Evolutionary conservation across 2,888 invertebrate species (phyloP), one percentile per base, ranked within the genome.

Genomic region (Folsomia candida): DNA sequence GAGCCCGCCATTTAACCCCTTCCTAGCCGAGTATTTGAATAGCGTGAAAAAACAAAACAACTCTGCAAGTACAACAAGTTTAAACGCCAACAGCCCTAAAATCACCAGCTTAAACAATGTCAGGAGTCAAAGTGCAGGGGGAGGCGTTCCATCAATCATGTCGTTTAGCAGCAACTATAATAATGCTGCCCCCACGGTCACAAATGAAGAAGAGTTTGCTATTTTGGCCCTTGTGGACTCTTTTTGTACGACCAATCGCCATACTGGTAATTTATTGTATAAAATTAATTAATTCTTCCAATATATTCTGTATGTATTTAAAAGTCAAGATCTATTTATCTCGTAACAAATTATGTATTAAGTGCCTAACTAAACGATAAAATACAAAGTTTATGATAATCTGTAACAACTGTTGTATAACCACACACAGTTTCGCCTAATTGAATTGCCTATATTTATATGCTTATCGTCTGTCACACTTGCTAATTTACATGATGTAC

Each of bases 1-100:
- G 6, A 82, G 83, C 37, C 84, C 85, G 9, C 86, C 86, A 4
- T 81, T 84, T 57, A 81, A 85, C 69, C 84, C 85, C 28, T 81
- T 82, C 68, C 79, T 83, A 24, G 75, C 77, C 11, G 73, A 79
- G n/a, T 73, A 79, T 47, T 71, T 78, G 67, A 37, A 60, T 25
- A 26, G 27, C 9, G 14, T 47, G 51, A 62, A 62, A 64, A 54
- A 63, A 18, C 20, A 54, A 54, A 20, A 18, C 6, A 22, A 18
- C 22, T 20, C 54, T 54, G 6, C 54, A 54, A 54, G 54, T 20
- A 54, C 54, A n/a, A 20, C 20, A 20, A 59, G 24, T 26, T 59
- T 59, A 9, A 59, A 25, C 26, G 6, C 4, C 57, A 51, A 51
- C n/a, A 22, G 25, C 6, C 6, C 18, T 4, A 54, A 18, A 26